These are phyloP conservation scores for Cheilosia impressa DNA, from an alignment of 2,888 invertebrate species.

Conservation along the genomic window DNA sequence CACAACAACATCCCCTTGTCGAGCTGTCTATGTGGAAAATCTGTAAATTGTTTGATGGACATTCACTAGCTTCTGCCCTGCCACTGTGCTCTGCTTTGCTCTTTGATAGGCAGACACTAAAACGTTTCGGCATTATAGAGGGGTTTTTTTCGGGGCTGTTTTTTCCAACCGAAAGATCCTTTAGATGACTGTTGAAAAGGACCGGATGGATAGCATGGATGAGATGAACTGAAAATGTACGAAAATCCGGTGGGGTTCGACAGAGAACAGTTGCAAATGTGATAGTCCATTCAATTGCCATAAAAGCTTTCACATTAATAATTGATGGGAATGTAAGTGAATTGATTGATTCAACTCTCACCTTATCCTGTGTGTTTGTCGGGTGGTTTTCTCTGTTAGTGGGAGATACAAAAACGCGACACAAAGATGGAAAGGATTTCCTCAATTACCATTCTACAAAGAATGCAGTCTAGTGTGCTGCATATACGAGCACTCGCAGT, in stretches of 20 bases:
- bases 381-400: slow-evolving; percentile 10
- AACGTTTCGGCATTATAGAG: slow-evolving; percentile 40
- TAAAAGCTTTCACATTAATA: slow-evolving; percentile 79
- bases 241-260: slow-evolving; percentile 56
- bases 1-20: slow-evolving; percentile 54
- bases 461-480: not conserved
- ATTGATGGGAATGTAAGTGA: slow-evolving; percentile 81
- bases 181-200: slow-evolving; percentile 47
- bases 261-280: slow-evolving; percentile 65
- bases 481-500: not conserved
- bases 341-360: slow-evolving; percentile 80
- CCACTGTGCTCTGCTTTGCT: slow-evolving; percentile 12
- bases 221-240: slow-evolving; percentile 44
- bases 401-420: slow-evolving; percentile 23
- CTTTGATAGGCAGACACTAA: slow-evolving; percentile 66
- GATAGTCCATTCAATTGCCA: slow-evolving; percentile 73
- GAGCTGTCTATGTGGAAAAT: slow-evolving; percentile 69
- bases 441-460: slow-evolving; percentile 41
- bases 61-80: slow-evolving; percentile 41
- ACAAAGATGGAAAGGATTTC: slow-evolving; percentile 22
- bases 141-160: slow-evolving; percentile 17
- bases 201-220: slow-evolving; percentile 34
- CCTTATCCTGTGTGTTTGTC: slow-evolving; percentile 28
- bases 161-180: slow-evolving; percentile 44
- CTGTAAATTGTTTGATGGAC: slow-evolving; percentile 70